Conservation (phyloP, 2,888 invertebrate species). For the Napeogenes inachia region DNA sequence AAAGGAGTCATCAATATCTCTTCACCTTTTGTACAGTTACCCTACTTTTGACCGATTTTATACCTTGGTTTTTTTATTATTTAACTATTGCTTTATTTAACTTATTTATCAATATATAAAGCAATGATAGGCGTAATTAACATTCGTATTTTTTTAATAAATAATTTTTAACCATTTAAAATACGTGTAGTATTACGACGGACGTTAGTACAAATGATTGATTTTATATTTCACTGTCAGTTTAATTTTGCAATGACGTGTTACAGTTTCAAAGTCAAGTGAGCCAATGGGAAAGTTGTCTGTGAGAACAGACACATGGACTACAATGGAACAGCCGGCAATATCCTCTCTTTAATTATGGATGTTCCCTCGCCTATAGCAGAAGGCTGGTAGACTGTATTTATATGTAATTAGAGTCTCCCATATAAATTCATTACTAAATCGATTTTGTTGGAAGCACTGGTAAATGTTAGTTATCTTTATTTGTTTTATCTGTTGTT, state of each 20-base stretch:
- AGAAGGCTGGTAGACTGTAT: conserved; percentile 6
- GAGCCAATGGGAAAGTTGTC: conserved; percentile 40
- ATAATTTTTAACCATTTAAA: conserved; percentile 4
- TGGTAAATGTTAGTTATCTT: conserved; percentile 40
- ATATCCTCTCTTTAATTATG: conserved; percentile 60
- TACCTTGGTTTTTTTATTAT: conserved; percentile 19
- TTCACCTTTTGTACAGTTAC: conserved; percentile 5
- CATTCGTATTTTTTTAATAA: conserved; percentile 1
- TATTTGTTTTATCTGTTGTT: conserved; percentile 30
- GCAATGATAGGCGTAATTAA: background rate
- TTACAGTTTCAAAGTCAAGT: conserved; percentile 50
- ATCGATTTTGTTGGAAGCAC: conserved; percentile 37
- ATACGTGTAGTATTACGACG: conserved; percentile 40
- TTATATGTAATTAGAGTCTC: conserved; percentile 27
- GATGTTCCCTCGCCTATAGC: conserved; percentile 40
- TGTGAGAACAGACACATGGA: conserved; percentile 54
- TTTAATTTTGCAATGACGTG: conserved; percentile 58
- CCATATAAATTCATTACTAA: conserved; percentile 35
- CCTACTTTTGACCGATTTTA: conserved; percentile 8
- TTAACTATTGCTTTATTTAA: background rate
- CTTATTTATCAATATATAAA: background rate
- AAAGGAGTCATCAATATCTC: conserved; percentile 28
- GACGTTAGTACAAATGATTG: conserved; percentile 46
- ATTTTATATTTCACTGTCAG: conserved; percentile 53
- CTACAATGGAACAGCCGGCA: conserved; percentile 40